Conservation (phyloP, 2,888 invertebrate species). For the Nephrotoma appendiculata region DNA sequence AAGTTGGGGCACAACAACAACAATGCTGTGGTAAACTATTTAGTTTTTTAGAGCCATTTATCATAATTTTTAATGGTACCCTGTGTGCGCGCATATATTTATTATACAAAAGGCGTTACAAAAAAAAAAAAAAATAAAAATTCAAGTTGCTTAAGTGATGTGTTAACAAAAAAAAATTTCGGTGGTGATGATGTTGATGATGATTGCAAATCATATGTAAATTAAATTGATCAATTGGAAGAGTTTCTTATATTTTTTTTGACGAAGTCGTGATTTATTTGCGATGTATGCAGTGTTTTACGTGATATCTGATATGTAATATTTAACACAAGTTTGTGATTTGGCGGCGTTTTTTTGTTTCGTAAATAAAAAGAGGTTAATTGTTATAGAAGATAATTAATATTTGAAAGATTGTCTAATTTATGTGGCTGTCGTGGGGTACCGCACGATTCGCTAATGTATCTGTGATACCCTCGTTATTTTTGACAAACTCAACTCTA, state of each 20-base stretch:
- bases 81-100: not conserved
- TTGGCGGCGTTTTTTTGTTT: not conserved
- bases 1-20: not conserved
- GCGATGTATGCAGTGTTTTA: too few relatives aligned
- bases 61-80: not conserved
- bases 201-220: not conserved
- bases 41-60: not conserved
- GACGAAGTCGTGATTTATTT: not conserved
- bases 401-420: not conserved
- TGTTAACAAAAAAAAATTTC: not conserved
- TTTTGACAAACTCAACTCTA: too few relatives aligned
- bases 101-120: not conserved
- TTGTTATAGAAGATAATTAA: not conserved
- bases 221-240: not conserved
- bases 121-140: not conserved
- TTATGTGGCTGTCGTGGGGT: too few relatives aligned
- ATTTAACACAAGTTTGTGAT: too few relatives aligned
- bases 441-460: too few relatives aligned
- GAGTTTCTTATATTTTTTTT: not conserved
- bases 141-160: not conserved
- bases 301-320: too few relatives aligned
- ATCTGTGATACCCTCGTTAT: too few relatives aligned
- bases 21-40: not conserved
- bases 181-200: not conserved
- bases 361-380: not conserved